These are phyloP conservation scores for Polyommatus icarus DNA, from an alignment of 2,888 invertebrate genomes.

Conservation along the genomic window DNA sequence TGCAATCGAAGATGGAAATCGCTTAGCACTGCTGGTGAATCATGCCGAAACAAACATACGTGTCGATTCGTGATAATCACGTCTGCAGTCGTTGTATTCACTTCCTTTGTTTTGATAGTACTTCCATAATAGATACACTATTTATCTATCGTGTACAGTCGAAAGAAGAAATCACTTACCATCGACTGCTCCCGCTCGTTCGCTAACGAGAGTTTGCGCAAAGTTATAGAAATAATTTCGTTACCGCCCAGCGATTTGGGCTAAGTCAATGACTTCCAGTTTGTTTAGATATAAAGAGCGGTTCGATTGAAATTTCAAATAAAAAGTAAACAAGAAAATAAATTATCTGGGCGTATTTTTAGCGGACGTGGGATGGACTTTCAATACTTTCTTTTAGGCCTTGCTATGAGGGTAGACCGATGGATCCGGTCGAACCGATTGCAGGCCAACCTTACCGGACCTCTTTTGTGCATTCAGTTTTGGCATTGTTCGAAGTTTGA, in stretches of 20 bases:
- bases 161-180: background rate
- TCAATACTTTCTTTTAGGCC: background rate
- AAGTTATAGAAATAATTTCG: conserved; percentile 24
- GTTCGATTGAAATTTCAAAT: background rate
- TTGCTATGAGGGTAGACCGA: background rate
- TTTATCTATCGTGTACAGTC: background rate
- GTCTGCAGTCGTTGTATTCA: too few relatives aligned
- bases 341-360: background rate
- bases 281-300: background rate
- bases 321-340: background rate
- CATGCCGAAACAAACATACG: too few relatives aligned
- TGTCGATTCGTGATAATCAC: too few relatives aligned
- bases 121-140: background rate
- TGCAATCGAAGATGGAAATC: too few relatives aligned
- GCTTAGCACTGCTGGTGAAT: too few relatives aligned
- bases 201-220: background rate
- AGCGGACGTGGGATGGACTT: background rate
- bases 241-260: conserved; percentile 15
- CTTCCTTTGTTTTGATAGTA: too few relatives aligned
- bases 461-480: background rate
- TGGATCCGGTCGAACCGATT: background rate
- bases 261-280: conserved; percentile 19
- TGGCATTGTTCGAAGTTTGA: too few relatives aligned
- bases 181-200: background rate
- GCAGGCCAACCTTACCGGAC: background rate